Evolutionary conservation across 1,140 invertebrate species (phyloP), one percentile per base, ranked within the genome.

Genomic region (Arctopsyche grandis): DNA sequence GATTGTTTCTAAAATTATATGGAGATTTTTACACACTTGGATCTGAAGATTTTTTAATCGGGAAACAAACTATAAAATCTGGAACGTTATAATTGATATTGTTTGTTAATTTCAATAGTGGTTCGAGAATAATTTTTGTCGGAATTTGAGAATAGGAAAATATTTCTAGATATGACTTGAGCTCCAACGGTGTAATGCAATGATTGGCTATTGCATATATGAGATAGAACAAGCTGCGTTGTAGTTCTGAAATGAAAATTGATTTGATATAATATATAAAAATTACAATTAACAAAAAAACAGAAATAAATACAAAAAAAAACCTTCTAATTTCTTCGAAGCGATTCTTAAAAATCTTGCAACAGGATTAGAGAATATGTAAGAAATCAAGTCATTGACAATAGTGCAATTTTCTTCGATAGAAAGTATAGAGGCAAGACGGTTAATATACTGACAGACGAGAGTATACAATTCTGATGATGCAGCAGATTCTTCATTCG

Each of bases 61-160:
- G 91, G 83, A 92, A 93, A 5, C 88, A 87, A 1, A 93, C 83
- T 38, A 90, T 89, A 75, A 88, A 91, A 81, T 91, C 91, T 0
- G 91, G 91, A 79, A 85, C 83, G 83, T 90, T 89, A 4, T 87
- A 86, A 44, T 85, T 84, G 16, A 88, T 87, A 5, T 83, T 83
- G 9, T 87, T 75, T 0, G 90, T 87, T 0, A 92, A 83, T 12
- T 88, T 88, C 29, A 84, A 85, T 14, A 93, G 85, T 9, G 91
- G 88, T 16, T 87, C 84, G 10, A 92, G 82, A 56, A 92, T 84
- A 22, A 86, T 83, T 60, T 86, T 83, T 43, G 92, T 80, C 3
- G 91, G 90, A 4, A 91, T 89, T 0, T 85, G 83, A 43, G 87
- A 80, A 3, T 84, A 84, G 84, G 91, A 90, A 79, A 92, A 90